These are phyloP conservation scores for Thalassophryne amazonica DNA, from an alignment of 2,797 vertebrate genomes.

Conservation along the genomic window DNA sequence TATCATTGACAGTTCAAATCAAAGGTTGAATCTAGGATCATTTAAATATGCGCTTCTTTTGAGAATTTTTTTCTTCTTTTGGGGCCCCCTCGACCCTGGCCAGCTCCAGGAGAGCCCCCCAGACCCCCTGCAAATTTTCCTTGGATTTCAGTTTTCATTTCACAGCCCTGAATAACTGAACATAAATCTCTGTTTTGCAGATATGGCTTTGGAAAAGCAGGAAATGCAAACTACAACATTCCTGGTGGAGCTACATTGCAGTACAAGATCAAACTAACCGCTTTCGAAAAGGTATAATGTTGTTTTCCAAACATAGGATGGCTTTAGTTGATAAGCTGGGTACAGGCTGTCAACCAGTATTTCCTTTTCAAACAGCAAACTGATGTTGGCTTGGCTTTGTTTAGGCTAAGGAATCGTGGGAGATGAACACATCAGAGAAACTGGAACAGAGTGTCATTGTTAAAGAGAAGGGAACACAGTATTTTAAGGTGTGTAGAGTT, in stretches of 20 bases:
- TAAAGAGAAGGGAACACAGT: constrained; percentile 93
- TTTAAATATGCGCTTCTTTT: no score
- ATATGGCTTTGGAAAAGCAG: constrained; percentile 87
- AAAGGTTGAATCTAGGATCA: no score
- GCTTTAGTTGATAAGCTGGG: not conserved
- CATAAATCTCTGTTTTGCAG: constrained; percentile 66
- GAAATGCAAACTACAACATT: constrained; percentile 85
- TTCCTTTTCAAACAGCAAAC: not conserved
- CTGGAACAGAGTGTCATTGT: constrained; percentile 90
- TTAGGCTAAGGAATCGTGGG: constrained; percentile 97
- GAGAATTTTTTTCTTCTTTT: no score
- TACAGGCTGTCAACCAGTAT: not conserved
- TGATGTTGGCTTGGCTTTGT: not conserved
- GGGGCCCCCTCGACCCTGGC: no score
- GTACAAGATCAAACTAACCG: constrained; percentile 88
- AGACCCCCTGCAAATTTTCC: no score
- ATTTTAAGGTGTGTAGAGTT: constrained; percentile 86
- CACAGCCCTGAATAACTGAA: no score
- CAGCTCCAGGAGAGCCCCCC: no score
- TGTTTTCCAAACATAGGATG: not conserved
- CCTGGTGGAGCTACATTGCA: constrained; percentile 84
- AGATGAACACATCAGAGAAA: constrained; percentile 91
- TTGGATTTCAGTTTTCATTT: no score
- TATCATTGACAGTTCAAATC: no score
- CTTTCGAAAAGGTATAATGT: constrained; percentile 89